Base-by-base conservation (phyloP, 2,888 invertebrate species). In the Volucella zonaria region DNA sequence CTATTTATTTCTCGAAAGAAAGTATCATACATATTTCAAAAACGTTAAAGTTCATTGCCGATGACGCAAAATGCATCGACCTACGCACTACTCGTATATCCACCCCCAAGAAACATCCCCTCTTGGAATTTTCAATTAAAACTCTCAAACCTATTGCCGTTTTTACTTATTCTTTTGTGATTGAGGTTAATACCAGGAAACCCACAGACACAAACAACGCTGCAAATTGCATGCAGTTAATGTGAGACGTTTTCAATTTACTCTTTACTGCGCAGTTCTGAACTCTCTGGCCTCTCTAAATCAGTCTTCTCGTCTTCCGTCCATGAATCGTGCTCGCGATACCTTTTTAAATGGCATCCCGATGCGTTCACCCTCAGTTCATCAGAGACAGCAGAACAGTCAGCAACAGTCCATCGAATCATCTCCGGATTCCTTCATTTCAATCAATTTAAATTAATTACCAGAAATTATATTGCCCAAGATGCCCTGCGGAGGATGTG, bases 401-500 rank as follows among this genome's bases (percentile, higher is more conserved):
- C 52, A 73, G 31, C 6, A 6, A 43, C 45, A 47, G 49, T 59
- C 12, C 56, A 31, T 23, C 8, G n/a, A 45, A 10, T 8, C 23
- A 47, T 8, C 40, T 40, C 61, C 10, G 38, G 31, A 61, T 18
- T 49, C 42, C 12, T 64, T 64, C 42, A 51, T 61, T 11, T 62
- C 73, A 73, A 74, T 82, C 73, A 14, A 79, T 70, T 62, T 51
- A 15, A 80, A 80, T 71, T 68, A 23, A 38, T 15, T n/a, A 15
- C 31, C 31, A 31, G 31, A 58, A 70, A 15, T 71, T 56, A 62
- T 40, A 43, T 43, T 14, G 47, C 1, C 40, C 58, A 81, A 81
- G 67, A 85, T 85, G 85, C 85, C 85, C 49, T 85, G 85, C 68
- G 85, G 81, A 15, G 85, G 85, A 77, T 85, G 85, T 59, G 81